phyloP scores from a whole-genome alignment of 2,113 vertebrate species.

The Oncorhynchus keta region DNA sequence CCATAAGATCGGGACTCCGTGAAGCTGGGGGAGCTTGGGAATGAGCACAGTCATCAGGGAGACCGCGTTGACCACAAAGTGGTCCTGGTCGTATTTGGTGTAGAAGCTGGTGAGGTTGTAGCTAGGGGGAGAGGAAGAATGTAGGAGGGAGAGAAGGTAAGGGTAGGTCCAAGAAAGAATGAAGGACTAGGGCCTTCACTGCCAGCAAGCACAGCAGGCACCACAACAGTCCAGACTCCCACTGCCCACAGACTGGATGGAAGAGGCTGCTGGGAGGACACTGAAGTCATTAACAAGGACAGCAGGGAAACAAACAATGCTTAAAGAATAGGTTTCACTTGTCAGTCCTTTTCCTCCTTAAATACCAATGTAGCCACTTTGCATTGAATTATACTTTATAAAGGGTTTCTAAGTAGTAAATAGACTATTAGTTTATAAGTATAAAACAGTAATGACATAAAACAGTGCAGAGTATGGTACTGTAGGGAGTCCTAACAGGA shows the following conservation, averaged over 20 bases:
- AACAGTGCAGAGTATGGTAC: too few species aligned
- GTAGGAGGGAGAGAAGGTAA: background rate
- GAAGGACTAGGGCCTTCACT: background rate
- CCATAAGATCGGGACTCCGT: constrained; percentile 94
- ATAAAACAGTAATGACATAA: too few species aligned
- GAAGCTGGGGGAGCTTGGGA: constrained; percentile 95
- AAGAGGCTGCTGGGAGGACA: background rate
- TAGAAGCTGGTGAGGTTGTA: constrained; percentile 98
- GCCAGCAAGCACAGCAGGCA: constrained; percentile 5
- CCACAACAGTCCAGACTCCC: constrained; percentile 22
- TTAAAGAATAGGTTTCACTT: background rate
- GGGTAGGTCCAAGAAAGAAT: background rate
- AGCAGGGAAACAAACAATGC: background rate
- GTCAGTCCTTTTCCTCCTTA: background rate
- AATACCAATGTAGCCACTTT: too few species aligned
- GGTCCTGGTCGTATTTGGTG: constrained; percentile 92
- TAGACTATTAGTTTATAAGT: too few species aligned
- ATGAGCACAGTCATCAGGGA: constrained; percentile 95
- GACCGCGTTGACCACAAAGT: constrained; percentile 93
- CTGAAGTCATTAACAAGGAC: background rate
- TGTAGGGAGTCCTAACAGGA: constrained; percentile 81
- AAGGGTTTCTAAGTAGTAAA: too few species aligned
- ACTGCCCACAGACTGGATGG: constrained; percentile 2
- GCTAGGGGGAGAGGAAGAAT: constrained; percentile 63
- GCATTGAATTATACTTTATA: too few species aligned